Evolutionary conservation across 1,140 invertebrate genomes (phyloP).

Genomic region (Drosophila pachea): DNA sequence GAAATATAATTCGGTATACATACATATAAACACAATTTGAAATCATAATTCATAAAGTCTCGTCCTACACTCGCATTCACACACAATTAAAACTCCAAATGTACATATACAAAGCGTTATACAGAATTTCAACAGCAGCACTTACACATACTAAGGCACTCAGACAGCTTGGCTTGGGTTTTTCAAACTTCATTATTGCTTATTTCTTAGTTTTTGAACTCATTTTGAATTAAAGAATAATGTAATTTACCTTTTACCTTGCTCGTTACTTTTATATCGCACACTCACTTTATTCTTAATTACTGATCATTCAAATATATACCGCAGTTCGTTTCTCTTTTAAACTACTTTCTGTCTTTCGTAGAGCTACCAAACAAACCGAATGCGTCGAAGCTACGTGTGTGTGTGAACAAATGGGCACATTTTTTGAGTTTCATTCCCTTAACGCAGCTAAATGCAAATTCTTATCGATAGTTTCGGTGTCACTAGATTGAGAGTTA

Average conservation of each 20-base stretch:
- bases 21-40: conserved; percentile 16
- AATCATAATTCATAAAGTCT: conserved; percentile 41
- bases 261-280: conserved; percentile 29
- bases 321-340: conserved; percentile 31
- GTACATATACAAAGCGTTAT: conserved; percentile 68
- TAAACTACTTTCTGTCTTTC: conserved; percentile 40
- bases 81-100: conserved; percentile 35
- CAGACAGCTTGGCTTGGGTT: conserved; percentile 67
- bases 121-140: conserved; percentile 72
- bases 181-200: conserved; percentile 47
- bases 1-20: conserved; percentile 10
- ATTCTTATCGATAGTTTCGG: conserved; percentile 26
- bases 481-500: background rate
- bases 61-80: conserved; percentile 48
- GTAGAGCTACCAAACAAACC: conserved; percentile 40
- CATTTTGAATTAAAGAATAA: conserved; percentile 45
- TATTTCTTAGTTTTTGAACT: conserved; percentile 47
- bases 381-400: conserved; percentile 34
- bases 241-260: conserved; percentile 41
- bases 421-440: conserved; percentile 27
- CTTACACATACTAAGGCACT: conserved; percentile 56
- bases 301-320: conserved; percentile 34
- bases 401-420: conserved; percentile 35
- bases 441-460: conserved; percentile 5
- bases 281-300: conserved; percentile 44